Base-by-base conservation (phyloP, 2,797 vertebrate genomes). In the Macrochelys suwanniensis region DNA sequence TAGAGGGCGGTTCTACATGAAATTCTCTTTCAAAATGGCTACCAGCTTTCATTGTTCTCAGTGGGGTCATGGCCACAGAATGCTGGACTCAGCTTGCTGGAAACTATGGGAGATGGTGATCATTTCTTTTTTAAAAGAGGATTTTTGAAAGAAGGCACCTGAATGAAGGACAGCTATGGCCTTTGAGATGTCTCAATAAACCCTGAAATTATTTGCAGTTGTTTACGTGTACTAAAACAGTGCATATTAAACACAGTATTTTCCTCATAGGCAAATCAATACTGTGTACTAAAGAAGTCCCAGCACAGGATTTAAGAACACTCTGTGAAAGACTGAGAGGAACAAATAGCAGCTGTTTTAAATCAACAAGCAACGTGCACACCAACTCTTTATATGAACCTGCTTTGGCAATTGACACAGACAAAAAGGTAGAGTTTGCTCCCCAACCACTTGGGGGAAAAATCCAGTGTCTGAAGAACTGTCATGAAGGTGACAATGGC, bases 271-370 rank as follows among this genome's bases (percentile, higher is more conserved):
- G 99, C 59, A 99, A 99, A 97, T 98, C 98, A 3, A 96, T 99
- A 96, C 94, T 99, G 82, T 99, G 99, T 96, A 99, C 99, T 97
- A 98, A 98, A 92, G 99, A 99, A 92, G 98, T 99, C 80, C 99
- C 99, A 91, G 98, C 98, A 42, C 99, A 99, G 97, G 98, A 99
- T 97, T 98, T 99, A 97, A 98, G 98, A 95, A 98, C 94, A 2
- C 98, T 99, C 77, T 99, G 99, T 89, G 99, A 99, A 98, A 99
- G 97, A 4, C 97, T 99, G 80, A 98, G 99, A 97, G 98, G 98
- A 82, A 96, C 94, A 31, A 90, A 88, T 11, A 96, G 91, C 88
- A 81, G 90, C 74, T 87, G 28, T 80, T 61, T 86, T 54, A 88
- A 33, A 74, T 65, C 92, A 51, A 85, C 83, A 45, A 61, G 56